Conservation (phyloP, 2,888 invertebrate genomes). For the Magallana nippona region DNA sequence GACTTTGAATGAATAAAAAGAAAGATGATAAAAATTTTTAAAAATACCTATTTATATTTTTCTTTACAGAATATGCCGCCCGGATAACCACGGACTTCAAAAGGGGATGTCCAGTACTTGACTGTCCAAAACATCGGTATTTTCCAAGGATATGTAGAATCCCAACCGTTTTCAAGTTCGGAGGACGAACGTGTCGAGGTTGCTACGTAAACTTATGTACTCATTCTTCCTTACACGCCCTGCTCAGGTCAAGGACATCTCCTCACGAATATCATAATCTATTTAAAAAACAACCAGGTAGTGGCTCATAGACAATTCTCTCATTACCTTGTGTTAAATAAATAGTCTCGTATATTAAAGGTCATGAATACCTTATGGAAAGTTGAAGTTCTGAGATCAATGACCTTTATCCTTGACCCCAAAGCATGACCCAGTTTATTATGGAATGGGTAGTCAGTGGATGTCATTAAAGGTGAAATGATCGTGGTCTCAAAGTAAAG, state of each 20-base stretch:
- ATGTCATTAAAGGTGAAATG: too few species aligned
- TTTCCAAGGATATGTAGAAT: neutral
- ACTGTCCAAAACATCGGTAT: neutral
- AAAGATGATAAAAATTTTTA: neutral
- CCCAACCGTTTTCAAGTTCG: conserved; percentile 11
- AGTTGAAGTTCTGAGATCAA: too few species aligned
- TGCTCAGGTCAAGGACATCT: conserved; percentile 14
- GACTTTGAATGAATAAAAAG: neutral
- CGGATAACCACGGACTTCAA: neutral
- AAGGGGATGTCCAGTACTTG: neutral
- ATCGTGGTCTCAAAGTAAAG: too few species aligned
- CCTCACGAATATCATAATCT: conserved; percentile 10
- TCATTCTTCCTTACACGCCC: neutral
- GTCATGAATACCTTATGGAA: too few species aligned
- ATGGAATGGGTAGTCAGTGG: too few species aligned
- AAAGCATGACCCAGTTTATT: too few species aligned
- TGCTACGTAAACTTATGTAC: conserved; percentile 8
- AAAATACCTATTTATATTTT: neutral
- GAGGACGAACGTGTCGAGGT: neutral
- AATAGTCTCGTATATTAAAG: too few species aligned
- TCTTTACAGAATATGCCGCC: conserved; percentile 4
- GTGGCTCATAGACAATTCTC: neutral
- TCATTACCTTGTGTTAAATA: neutral
- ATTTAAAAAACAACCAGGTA: neutral
- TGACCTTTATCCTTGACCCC: too few species aligned